Conservation (phyloP, 1,140 invertebrate species). For the Harpegnathos saltator region DNA sequence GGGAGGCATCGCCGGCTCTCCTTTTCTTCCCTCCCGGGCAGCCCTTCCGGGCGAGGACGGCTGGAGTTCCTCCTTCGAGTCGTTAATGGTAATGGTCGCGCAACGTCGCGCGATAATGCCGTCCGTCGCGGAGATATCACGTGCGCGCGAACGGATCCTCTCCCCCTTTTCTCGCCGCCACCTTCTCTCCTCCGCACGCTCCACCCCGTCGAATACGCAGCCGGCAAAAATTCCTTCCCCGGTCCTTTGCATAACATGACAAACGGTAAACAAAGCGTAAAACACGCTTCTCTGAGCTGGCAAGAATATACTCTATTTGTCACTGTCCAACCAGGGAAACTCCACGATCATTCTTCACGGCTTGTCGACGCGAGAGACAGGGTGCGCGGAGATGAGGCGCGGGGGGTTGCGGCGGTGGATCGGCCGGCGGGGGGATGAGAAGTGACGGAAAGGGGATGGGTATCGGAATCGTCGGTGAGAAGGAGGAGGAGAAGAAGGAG, state of each 20-base stretch:
- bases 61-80: too few species aligned
- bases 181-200: too few species aligned
- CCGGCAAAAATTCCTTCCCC: conserved; percentile 67
- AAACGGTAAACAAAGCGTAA: conserved; percentile 80
- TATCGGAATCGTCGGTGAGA: conserved; percentile 28
- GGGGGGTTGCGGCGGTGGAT: conserved; percentile 16
- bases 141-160: conserved; percentile 7
- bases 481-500: neutral
- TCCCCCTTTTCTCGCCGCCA: too few species aligned
- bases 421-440: too few species aligned
- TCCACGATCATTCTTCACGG: conserved; percentile 73
- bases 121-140: conserved; percentile 33
- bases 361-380: conserved; percentile 62
- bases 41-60: too few species aligned
- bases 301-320: conserved; percentile 79
- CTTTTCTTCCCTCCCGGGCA: neutral
- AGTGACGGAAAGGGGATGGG: conserved; percentile 4
- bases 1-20: too few species aligned
- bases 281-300: conserved; percentile 77
- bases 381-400: conserved; percentile 3
- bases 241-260: conserved; percentile 77
- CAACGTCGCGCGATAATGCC: conserved; percentile 25
- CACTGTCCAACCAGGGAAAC: conserved; percentile 75
- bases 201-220: conserved; percentile 50
- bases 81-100: conserved; percentile 16